Conservation (phyloP, 1,140 invertebrate genomes). For the Chymomyza costata region DNA sequence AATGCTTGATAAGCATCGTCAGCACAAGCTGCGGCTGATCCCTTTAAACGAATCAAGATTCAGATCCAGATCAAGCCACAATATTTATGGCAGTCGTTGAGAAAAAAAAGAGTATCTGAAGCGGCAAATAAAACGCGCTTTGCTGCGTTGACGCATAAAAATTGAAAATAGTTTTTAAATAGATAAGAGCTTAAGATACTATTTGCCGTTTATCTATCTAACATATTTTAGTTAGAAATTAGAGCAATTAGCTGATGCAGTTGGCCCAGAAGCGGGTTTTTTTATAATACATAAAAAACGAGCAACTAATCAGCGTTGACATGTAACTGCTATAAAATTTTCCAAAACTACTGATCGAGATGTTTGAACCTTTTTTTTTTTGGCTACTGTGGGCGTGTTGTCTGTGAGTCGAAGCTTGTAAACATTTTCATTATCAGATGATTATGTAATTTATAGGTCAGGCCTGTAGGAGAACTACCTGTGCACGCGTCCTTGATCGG, state of each 20-base stretch:
- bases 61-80: background rate
- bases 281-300: constrained; percentile 17
- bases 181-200: too few species aligned
- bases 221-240: constrained; percentile 63
- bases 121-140: too few species aligned
- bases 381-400: constrained; percentile 57
- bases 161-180: too few species aligned
- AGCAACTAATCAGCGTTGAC: constrained; percentile 40
- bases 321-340: constrained; percentile 21
- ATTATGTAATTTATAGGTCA: constrained; percentile 62
- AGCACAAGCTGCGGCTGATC: constrained; percentile 50
- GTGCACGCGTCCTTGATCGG: constrained; percentile 40
- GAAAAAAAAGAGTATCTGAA: constrained; percentile 27
- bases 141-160: background rate
- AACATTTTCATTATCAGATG: constrained; percentile 70
- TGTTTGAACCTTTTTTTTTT: constrained; percentile 35
- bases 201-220: too few species aligned
- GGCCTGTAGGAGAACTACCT: constrained; percentile 24
- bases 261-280: constrained; percentile 12
- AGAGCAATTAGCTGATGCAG: constrained; percentile 55
- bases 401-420: constrained; percentile 48
- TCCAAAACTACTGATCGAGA: background rate
- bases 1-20: constrained; percentile 54
- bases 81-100: constrained; percentile 53
- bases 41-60: constrained; percentile 17